Conservation (phyloP, 2,797 vertebrate genomes). For the Knipowitschia caucasica region DNA sequence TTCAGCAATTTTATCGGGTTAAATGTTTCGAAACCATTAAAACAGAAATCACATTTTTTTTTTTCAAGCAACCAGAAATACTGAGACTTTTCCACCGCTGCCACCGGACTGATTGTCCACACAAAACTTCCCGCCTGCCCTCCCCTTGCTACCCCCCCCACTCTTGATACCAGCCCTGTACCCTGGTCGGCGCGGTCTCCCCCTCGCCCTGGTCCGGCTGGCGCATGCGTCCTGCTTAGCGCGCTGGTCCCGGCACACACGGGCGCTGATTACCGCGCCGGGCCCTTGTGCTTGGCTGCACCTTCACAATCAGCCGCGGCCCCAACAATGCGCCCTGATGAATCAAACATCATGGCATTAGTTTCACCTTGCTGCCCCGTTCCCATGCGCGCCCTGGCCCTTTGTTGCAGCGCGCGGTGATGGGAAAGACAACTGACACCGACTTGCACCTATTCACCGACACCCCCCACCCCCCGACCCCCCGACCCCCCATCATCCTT, state of each 20-base stretch:
- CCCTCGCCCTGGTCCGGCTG: neutral
- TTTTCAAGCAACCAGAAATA: too few species aligned
- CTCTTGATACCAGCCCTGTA: conserved; percentile 72
- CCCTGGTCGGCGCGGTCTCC: conserved; percentile 10
- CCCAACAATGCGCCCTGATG: conserved; percentile 98
- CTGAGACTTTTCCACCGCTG: too few species aligned
- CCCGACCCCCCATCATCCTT: conserved; percentile 25
- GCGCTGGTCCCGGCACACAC: conserved; percentile 80
- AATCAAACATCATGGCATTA: conserved; percentile 99
- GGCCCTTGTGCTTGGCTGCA: conserved; percentile 95
- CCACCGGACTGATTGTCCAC: conserved; percentile 23
- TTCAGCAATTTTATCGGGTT: too few species aligned
- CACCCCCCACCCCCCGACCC: conserved; percentile 83
- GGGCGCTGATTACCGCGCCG: conserved; percentile 96
- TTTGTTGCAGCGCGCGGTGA: conserved; percentile 90
- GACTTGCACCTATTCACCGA: conserved; percentile 97
- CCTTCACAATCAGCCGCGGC: conserved; percentile 96
- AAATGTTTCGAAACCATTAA: too few species aligned
- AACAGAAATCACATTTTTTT: too few species aligned
- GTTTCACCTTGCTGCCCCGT: conserved; percentile 99
- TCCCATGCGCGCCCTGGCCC: conserved; percentile 82
- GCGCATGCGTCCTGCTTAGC: conserved; percentile 52
- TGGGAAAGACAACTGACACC: conserved; percentile 97
- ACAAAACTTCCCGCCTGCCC: neutral
- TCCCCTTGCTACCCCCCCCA: conserved; percentile 52